These are phyloP conservation scores for Tetraodon nigroviridis DNA, from an alignment of 2,113 vertebrate genomes.

Conservation along the genomic window DNA sequence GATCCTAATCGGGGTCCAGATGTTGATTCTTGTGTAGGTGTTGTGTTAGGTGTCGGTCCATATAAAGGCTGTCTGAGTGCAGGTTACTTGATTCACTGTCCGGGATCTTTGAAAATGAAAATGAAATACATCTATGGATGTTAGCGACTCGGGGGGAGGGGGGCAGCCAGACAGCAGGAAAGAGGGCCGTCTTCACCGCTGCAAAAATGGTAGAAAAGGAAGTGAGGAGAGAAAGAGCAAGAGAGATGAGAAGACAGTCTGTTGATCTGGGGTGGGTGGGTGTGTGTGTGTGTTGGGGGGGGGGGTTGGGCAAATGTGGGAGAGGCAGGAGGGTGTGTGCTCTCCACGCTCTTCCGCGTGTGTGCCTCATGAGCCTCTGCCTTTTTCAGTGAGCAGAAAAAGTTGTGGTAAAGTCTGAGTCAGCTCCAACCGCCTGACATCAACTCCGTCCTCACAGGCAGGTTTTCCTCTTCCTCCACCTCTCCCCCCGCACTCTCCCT, in stretches of 20 bases:
- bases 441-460: constrained; percentile 42
- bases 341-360: constrained; percentile 45
- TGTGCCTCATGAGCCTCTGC: constrained; percentile 46
- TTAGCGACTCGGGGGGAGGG: neutral
- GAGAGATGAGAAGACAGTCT: constrained; percentile 21
- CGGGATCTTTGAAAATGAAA: neutral
- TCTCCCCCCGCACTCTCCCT: constrained; percentile 5
- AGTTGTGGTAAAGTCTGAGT: constrained; percentile 70
- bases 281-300: constrained; percentile 6
- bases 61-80: too few relatives aligned
- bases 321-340: constrained; percentile 71
- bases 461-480: constrained; percentile 29
- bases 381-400: constrained; percentile 62
- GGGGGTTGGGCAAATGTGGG: constrained; percentile 59
- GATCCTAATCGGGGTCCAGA: too few relatives aligned
- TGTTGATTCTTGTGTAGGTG: too few relatives aligned
- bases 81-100: too few relatives aligned
- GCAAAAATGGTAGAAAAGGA: constrained; percentile 16
- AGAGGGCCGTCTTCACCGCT: constrained; percentile 35
- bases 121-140: neutral
- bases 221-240: constrained; percentile 28
- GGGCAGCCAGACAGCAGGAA: constrained; percentile 35
- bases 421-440: constrained; percentile 47
- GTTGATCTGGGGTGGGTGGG: constrained; percentile 28
- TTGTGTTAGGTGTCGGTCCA: too few relatives aligned